A percentile compares a stretch with the other conserved stretches of the same genome.
Evolutionary conservation across 2,113 vertebrate species (phyloP).

Genomic region (Parus major): DNA sequence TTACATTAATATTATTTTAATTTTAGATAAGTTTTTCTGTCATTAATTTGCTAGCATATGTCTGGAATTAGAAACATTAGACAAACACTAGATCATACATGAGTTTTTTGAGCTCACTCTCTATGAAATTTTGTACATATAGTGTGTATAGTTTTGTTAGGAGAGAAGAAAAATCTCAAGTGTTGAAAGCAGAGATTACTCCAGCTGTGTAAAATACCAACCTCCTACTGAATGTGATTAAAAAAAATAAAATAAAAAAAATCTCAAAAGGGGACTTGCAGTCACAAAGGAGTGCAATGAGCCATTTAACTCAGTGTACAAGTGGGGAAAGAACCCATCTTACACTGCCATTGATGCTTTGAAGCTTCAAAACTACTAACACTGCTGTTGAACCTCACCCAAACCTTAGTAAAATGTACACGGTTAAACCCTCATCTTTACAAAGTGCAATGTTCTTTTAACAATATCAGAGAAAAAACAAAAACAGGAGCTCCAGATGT

Average conservation of each 20-base stretch:
- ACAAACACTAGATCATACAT: neutral
- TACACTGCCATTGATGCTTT: neutral
- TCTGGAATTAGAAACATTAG: neutral
- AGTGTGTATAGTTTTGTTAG: neutral
- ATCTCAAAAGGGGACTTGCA: neutral
- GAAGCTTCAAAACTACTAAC: neutral
- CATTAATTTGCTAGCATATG: neutral
- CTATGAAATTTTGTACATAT: neutral
- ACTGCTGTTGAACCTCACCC: neutral
- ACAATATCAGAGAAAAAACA: neutral
- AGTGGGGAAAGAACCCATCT: neutral
- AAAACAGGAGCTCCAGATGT: neutral
- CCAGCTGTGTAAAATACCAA: neutral
- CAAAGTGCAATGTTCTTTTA: neutral
- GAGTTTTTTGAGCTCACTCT: neutral
- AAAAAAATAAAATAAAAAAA: neutral
- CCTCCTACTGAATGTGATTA: neutral
- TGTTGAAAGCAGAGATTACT: neutral
- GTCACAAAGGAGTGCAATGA: neutral
- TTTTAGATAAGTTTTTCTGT: neutral
- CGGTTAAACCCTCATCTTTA: neutral
- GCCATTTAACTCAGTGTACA: neutral
- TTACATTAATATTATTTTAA: neutral
- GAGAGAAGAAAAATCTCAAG: neutral
- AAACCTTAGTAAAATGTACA: neutral